Base-by-base conservation (phyloP, 2,888 invertebrate species). In the Spatulosminthurus flaviceps region DNA sequence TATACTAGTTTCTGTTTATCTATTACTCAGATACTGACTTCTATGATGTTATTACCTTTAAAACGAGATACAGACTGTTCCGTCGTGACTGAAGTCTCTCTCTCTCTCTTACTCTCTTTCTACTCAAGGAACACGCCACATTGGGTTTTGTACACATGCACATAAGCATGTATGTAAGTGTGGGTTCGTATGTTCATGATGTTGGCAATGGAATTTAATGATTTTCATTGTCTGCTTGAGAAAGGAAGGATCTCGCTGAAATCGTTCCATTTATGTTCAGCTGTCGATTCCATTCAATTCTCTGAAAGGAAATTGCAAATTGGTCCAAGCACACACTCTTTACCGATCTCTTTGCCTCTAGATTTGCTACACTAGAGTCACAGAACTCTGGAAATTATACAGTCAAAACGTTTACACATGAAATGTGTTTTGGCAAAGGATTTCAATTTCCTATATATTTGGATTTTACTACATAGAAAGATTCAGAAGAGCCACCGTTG, bases 241-340 rank as follows among this genome's bases (percentile, higher is more conserved):
- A 64, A 64, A 64, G 64, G 24, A 64, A 64, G 64, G 64, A 22
- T 64, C 64, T 51, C 5, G 24, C 61, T 64, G 24, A 64, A 64
- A 64, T 64, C 24, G 64, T 24, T 24, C 64, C 24, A 64, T 64
- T 64, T 64, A 26, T 64, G 26, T 26, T 64, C 51, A 51, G n/a
- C 51, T 51, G 24, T 26, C 26, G 64, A 64, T 64, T 64, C 64
- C 24, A 19, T 64, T 64, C 64, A 64, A 64, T 64, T 64, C n/a
- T 64, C 24, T 22, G 64, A 64, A 64, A 64, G 64, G 64, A 64
- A 64, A 64, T 24, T 64, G 64, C 64, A 64, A 64, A 64, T 64
- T 64, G 64, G 24, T 64, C 64, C 24, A 11, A 2, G 16, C 16
- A n/a, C n/a, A 11, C 51, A 13, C 51, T 51, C 51, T 4, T 16